Evolutionary conservation across 2,797 vertebrate genomes (phyloP).

Genomic region (Betta splendens): DNA sequence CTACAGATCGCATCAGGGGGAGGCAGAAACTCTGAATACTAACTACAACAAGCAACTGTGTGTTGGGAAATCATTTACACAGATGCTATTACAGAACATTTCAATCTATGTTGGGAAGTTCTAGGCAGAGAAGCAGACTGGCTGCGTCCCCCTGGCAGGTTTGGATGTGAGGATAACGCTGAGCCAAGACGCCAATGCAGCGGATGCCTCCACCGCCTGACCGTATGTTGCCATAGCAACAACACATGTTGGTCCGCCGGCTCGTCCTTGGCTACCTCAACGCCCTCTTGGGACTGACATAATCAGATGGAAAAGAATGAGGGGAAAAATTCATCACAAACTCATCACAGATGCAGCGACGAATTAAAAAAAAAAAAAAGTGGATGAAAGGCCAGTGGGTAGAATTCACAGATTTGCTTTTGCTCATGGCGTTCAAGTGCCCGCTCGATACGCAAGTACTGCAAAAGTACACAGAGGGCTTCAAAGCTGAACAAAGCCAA

Average conservation of each 20-base stretch:
- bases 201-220: constrained; percentile 22
- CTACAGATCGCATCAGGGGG: too few relatives aligned
- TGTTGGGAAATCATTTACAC: neutral
- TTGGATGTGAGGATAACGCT: neutral
- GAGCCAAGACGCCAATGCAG: constrained; percentile 2
- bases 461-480: constrained; percentile 1
- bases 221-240: constrained; percentile 64
- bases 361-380: neutral
- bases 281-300: constrained; percentile 5
- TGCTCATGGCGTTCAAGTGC: constrained; percentile 1
- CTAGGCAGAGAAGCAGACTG: neutral
- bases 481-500: neutral
- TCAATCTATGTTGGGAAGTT: neutral
- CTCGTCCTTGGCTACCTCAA: constrained; percentile 46
- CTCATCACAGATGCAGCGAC: constrained; percentile 9
- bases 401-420: constrained; percentile 17
- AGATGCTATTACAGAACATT: neutral
- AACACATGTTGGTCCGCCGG: constrained; percentile 16
- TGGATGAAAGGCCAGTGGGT: neutral
- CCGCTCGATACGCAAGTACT: neutral
- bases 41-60: constrained; percentile 3
- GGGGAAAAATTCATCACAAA: constrained; percentile 25
- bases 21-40: too few relatives aligned
- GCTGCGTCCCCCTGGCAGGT: constrained; percentile 18
- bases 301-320: constrained; percentile 47